These are phyloP conservation scores for Lophotis ruficrista DNA, from an alignment of 2,113 vertebrate genomes.

Conservation along the genomic window DNA sequence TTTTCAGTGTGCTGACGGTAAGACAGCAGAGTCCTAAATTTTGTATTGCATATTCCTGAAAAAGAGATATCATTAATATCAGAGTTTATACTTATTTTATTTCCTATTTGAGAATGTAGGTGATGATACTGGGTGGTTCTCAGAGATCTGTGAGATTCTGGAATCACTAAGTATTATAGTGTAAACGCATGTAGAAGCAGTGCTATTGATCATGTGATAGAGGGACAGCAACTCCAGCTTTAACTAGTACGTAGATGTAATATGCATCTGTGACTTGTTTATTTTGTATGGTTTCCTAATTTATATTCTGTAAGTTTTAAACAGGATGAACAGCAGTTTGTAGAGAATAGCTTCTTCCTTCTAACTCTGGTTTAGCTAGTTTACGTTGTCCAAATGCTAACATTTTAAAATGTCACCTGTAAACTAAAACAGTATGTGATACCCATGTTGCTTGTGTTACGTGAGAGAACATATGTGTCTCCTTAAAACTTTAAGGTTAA, in stretches of 20 bases:
- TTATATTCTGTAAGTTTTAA: not conserved
- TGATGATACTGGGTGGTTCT: not conserved
- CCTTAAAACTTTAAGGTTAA: not conserved
- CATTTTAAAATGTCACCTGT: not conserved
- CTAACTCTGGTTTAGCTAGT: not conserved
- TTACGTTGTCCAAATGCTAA: not conserved
- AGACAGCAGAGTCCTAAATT: not conserved
- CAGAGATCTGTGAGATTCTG: not conserved
- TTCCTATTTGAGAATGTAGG: not conserved
- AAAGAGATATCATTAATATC: not conserved
- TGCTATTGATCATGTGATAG: not conserved
- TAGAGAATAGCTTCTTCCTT: not conserved
- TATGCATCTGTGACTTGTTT: not conserved
- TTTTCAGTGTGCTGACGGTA: not conserved
- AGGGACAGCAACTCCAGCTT: not conserved
- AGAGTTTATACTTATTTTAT: not conserved
- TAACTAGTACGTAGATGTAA: not conserved
- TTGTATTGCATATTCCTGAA: not conserved
- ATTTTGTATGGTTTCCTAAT: not conserved
- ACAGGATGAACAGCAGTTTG: not conserved
- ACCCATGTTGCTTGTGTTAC: not conserved
- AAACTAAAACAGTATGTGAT: not conserved
- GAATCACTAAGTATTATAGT: not conserved
- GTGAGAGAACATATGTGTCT: not conserved
- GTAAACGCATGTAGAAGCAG: not conserved